A percentile compares a stretch with the other conserved stretches of the same genome.
Conservation (phyloP, 2,113 vertebrate species). For the Trochalopteron elliotii region DNA sequence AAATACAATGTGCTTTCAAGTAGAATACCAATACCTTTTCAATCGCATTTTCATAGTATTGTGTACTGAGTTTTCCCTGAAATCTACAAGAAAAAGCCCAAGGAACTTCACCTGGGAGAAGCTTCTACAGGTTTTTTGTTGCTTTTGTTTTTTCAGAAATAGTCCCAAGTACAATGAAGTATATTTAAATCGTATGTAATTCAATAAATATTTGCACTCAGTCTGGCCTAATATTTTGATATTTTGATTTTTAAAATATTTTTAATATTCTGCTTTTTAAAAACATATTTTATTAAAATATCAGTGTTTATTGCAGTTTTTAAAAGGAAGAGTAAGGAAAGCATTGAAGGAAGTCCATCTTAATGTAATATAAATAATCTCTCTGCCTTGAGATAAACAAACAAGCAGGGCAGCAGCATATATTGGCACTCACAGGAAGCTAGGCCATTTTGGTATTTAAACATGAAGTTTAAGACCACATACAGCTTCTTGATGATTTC, state of each 20-base stretch:
- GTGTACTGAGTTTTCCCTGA: neutral
- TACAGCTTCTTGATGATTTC: neutral
- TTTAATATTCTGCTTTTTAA: neutral
- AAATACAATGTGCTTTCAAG: neutral
- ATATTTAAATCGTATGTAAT: neutral
- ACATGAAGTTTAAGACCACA: neutral
- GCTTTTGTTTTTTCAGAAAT: neutral
- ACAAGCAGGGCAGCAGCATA: neutral
- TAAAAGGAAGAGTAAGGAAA: conserved; percentile 16
- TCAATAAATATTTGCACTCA: neutral
- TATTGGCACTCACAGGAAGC: neutral
- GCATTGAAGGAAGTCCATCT: neutral
- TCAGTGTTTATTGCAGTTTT: neutral
- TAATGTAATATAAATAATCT: neutral
- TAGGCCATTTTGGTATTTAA: neutral
- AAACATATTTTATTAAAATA: neutral
- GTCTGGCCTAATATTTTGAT: neutral
- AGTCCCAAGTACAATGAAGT: neutral
- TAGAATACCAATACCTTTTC: neutral
- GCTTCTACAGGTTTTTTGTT: neutral
- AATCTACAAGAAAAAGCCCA: neutral
- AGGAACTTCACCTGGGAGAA: neutral
- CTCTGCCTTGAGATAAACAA: neutral
- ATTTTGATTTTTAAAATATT: neutral
- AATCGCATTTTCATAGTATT: neutral